Evolutionary conservation across 2,797 vertebrate genomes (phyloP).

Genomic region (Petrocephalus schoutedeni): DNA sequence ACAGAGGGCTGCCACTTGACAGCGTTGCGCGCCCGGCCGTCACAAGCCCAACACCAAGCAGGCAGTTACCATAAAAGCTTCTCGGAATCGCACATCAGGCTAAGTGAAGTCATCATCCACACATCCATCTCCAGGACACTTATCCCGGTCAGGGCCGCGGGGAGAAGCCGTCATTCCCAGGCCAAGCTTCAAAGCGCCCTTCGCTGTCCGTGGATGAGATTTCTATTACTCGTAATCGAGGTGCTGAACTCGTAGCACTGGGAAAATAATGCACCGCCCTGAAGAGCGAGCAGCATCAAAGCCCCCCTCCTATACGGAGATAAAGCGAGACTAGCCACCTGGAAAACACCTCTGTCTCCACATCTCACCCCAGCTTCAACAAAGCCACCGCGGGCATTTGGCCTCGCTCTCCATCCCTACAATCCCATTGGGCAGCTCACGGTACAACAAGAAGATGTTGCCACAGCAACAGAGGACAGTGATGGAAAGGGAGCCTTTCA

Average conservation of each 20-base stretch:
- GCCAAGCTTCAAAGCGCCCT: neutral
- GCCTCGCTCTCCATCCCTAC: conserved; percentile 50
- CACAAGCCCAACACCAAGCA: neutral
- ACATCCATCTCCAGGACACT: neutral
- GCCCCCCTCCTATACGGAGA: neutral
- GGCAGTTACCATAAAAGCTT: conserved; percentile 1
- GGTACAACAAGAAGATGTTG: conserved; percentile 56
- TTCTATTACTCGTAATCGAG: neutral
- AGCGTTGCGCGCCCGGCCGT: neutral
- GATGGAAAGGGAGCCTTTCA: conserved; percentile 26
- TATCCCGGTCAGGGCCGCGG: neutral
- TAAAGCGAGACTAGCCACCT: neutral
- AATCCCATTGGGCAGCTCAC: conserved; percentile 59
- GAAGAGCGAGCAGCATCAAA: neutral
- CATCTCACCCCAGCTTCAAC: neutral
- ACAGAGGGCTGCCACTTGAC: neutral
- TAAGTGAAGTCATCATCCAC: neutral
- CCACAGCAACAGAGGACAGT: conserved; percentile 55
- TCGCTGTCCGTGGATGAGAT: neutral
- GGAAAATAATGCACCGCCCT: neutral
- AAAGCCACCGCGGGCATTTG: conserved; percentile 34
- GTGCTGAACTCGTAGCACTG: neutral
- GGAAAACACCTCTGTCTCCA: neutral
- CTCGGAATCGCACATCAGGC: neutral
- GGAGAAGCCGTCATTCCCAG: neutral